A percentile compares a stretch with the other conserved stretches of the same genome.
Conservation (phyloP, 2,797 vertebrate species). For the Fratercula arctica region DNA sequence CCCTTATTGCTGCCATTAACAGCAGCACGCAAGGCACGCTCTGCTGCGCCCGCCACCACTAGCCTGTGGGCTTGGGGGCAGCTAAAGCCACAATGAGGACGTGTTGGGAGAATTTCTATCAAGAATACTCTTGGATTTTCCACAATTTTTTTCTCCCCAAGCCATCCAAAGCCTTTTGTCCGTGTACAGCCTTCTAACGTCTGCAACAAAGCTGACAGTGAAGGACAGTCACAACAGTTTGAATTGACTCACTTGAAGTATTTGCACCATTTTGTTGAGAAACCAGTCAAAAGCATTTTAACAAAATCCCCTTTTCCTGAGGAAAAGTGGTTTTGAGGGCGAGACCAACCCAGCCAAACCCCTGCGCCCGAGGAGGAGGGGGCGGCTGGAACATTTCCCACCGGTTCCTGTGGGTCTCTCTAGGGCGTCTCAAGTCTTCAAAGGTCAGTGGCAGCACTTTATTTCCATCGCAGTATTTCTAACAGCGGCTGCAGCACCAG, state of each 20-base stretch:
- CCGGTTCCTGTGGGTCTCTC: neutral
- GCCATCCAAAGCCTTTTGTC: neutral
- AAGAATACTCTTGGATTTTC: neutral
- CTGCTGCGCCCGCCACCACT: neutral
- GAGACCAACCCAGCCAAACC: neutral
- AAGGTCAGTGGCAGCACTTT: neutral
- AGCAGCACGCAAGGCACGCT: fast-evolving
- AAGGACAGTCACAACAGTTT: neutral
- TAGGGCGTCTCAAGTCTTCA: neutral
- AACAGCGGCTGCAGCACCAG: neutral
- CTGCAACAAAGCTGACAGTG: neutral
- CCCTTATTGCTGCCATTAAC: too few species aligned
- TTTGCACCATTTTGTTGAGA: neutral
- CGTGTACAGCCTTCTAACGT: fast-evolving
- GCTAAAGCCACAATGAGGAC: neutral
- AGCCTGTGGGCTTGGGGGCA: neutral
- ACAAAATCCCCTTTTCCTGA: neutral
- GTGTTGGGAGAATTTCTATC: neutral
- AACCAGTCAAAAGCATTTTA: neutral
- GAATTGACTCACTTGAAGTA: neutral
- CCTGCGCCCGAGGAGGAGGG: fast-evolving
- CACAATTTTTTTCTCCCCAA: neutral
- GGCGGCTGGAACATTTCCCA: neutral
- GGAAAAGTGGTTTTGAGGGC: neutral
- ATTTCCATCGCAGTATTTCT: neutral